Evolutionary conservation across 1,140 invertebrate genomes (phyloP), one percentile per base, ranked within the genome.

Genomic region (Telenomus remus): DNA sequence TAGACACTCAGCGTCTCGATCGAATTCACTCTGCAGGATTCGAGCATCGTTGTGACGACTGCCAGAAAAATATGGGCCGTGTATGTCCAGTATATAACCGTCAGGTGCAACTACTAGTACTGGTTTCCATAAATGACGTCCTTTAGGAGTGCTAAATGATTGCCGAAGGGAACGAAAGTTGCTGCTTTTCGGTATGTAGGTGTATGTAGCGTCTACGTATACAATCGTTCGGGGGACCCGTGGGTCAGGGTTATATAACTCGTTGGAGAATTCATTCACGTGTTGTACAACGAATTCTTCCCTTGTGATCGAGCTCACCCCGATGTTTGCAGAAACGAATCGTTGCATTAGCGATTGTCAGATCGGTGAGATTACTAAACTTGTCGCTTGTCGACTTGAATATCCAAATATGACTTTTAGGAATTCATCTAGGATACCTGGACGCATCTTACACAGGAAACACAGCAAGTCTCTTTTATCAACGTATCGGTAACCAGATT

Each of bases 21-120:
- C 12, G 13, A 68, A 57, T 51, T 68, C 57, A 49, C 57, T 63
- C 35, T 4, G 39, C 14, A 69, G 55, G 9, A 69, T 59, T 3
- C 35, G 1, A n/a, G 65, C 55, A 53, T 69, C 55, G 42, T 69
- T 69, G 9, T 60, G 59, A 1, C 8, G 46, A 27, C 19, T 39
- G 43, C 60, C 48, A 3, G 65, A 39, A 43, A 69, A 54, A 34
- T 69, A 60, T 1, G 65, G 65, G 0, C 55, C 65, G 7, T 53
- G 55, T 0, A 69, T 69, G 33, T 69, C 56, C 19, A 69, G 15
- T 27, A 69, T 69, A 19, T 60, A 68, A n/a, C 53, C 53, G 44
- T 56, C 53, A 1, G 53, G 53, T 0, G 53, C 53, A 13, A 56
- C 53, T 13, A 56, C 11, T 0, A 68, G 9, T 1, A 42, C 33